Percentiles rank a stretch among this genome's conserved stretches.
phyloP scores from a whole-genome alignment of 1,140 invertebrate species.

The Drosophila parabipectinata region DNA sequence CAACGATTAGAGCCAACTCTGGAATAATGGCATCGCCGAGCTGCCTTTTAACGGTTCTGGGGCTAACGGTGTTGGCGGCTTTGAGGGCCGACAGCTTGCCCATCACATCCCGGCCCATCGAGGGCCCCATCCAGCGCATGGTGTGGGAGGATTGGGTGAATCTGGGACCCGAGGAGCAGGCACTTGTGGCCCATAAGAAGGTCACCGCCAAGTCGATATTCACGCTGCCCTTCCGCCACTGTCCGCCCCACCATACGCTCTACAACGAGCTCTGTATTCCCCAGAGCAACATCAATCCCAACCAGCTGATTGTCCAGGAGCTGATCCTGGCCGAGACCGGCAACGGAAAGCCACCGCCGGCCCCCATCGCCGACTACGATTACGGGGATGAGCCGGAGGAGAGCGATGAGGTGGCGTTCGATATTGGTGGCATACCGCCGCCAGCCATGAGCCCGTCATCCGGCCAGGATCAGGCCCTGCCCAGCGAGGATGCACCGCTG shows the following conservation, averaged over 20 bases:
- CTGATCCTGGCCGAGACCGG: conserved; percentile 28
- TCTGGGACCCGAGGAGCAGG: conserved; percentile 62
- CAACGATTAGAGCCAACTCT: not conserved
- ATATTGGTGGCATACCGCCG: conserved; percentile 17
- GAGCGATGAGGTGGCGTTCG: conserved; percentile 36
- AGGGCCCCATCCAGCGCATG: conserved; percentile 75
- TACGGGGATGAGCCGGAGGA: conserved; percentile 42
- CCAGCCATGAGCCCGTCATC: not conserved
- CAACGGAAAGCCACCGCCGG: conserved; percentile 4
- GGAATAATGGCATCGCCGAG: conserved; percentile 17
- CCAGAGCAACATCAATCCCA: conserved; percentile 62
- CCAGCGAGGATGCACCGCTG: conserved; percentile 75
- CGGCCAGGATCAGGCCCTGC: conserved; percentile 58
- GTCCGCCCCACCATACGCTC: conserved; percentile 65
- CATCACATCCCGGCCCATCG: conserved; percentile 79
- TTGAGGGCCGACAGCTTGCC: conserved; percentile 41
- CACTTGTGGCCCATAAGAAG: conserved; percentile 72
- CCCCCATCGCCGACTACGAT: conserved; percentile 48
- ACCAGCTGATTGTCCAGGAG: conserved; percentile 62
- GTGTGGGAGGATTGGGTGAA: conserved; percentile 81
- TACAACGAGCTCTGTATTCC: conserved; percentile 73
- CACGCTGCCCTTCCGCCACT: conserved; percentile 65
- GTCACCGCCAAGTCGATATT: conserved; percentile 83
- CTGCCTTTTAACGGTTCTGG: conserved; percentile 24
- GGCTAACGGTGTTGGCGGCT: conserved; percentile 8